Evolutionary conservation across 2,113 vertebrate genomes (phyloP).

Genomic region (Barnardius zonarius): DNA sequence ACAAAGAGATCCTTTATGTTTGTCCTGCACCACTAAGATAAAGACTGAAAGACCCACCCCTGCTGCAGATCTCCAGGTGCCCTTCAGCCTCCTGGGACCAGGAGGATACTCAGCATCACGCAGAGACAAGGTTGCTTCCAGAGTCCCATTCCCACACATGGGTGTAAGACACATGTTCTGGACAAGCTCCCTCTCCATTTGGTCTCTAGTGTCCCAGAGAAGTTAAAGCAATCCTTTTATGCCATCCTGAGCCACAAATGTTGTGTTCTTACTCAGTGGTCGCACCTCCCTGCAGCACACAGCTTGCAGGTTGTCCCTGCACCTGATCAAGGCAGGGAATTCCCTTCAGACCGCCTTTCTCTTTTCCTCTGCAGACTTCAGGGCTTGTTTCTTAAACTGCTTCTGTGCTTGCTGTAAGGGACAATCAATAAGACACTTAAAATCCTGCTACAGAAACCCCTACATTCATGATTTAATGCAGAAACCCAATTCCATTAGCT

Average conservation of each 20-base stretch:
- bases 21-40: background rate
- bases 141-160: background rate
- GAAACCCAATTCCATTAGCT: background rate
- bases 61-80: background rate
- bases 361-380: background rate
- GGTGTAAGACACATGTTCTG: background rate
- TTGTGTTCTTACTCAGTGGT: background rate
- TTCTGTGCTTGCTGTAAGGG: background rate
- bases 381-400: background rate
- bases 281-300: background rate
- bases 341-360: background rate
- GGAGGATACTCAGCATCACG: background rate
- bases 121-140: background rate
- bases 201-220: background rate
- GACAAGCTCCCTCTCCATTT: background rate
- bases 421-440: background rate
- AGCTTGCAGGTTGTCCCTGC: background rate
- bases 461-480: background rate
- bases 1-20: slow-evolving; percentile 52
- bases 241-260: background rate
- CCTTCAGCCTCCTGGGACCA: background rate
- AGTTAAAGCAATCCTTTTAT: background rate
- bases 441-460: background rate
- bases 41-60: background rate
- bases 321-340: background rate